Conservation (phyloP, 2,113 vertebrate species). For the Empidonax traillii region DNA sequence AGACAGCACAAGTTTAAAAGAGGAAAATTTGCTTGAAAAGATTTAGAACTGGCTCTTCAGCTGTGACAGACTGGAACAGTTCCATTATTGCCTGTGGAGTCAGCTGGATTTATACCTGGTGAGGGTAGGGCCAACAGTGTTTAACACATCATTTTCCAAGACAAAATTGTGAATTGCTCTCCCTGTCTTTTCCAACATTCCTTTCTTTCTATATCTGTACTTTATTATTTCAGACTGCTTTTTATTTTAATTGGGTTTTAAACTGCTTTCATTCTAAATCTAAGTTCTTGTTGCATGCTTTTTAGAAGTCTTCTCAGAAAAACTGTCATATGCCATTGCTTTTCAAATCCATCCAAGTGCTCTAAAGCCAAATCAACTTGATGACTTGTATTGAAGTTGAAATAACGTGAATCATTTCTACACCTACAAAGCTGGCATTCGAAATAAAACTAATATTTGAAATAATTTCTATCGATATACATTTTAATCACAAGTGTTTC, state of each 20-base stretch:
- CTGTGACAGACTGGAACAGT: not conserved
- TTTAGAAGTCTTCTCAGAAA: not conserved
- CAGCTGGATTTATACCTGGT: not conserved
- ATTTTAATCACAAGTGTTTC: not conserved
- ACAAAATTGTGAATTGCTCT: not conserved
- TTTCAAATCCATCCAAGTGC: not conserved
- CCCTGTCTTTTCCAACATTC: not conserved
- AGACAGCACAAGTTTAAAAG: not conserved
- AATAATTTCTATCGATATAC: not conserved
- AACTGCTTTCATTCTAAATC: not conserved
- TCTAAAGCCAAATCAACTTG: not conserved
- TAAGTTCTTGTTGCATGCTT: not conserved
- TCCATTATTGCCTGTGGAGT: not conserved
- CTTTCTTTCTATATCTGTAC: not conserved
- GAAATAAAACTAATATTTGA: not conserved
- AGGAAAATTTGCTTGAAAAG: not conserved
- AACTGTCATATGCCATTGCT: not conserved
- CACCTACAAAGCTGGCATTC: not conserved
- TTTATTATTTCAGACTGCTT: not conserved
- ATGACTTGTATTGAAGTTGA: not conserved
- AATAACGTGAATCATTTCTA: not conserved
- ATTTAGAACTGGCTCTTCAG: constrained; percentile 10
- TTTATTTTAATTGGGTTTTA: not conserved
- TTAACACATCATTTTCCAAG: not conserved
- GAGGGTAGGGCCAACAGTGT: not conserved